Evolutionary conservation across 2,888 invertebrate genomes (phyloP).

Genomic region (Drepanosiphum platanoidis): DNA sequence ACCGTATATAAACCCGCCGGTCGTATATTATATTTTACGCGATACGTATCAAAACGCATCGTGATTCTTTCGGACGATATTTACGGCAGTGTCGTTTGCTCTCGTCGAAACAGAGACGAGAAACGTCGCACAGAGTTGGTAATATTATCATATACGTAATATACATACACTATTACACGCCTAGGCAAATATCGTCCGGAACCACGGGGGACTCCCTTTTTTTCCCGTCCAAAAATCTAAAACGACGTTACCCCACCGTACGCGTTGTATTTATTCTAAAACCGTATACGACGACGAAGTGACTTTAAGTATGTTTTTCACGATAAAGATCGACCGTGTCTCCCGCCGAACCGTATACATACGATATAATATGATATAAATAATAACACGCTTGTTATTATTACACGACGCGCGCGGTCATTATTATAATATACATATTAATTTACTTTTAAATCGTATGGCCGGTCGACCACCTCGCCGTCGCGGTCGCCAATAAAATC

Average conservation of each 20-base stretch:
- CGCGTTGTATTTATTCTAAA: neutral
- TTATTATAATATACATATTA: neutral
- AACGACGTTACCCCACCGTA: too few species aligned
- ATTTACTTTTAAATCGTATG: conserved; percentile 27
- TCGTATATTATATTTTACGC: too few species aligned
- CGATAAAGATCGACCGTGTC: neutral
- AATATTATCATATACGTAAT: too few species aligned
- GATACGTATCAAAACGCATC: conserved; percentile 15
- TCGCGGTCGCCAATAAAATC: conserved; percentile 1
- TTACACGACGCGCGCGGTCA: neutral
- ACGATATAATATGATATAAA: too few species aligned
- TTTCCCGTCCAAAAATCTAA: too few species aligned
- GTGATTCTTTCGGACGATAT: neutral
- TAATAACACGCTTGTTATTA: too few species aligned
- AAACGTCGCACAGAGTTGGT: too few species aligned
- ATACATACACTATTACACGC: neutral
- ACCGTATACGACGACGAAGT: neutral
- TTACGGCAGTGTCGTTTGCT: too few species aligned
- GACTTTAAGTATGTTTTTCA: neutral
- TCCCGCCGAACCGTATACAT: too few species aligned
- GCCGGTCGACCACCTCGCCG: neutral
- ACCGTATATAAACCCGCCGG: too few species aligned
- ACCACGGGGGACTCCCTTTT: conserved; percentile 54
- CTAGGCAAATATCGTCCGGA: neutral
- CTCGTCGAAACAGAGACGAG: too few species aligned